Percentiles rank a stretch among this genome's conserved stretches.
phyloP scores from a whole-genome alignment of 2,113 vertebrate genomes.

The Heptranchias perlo region DNA sequence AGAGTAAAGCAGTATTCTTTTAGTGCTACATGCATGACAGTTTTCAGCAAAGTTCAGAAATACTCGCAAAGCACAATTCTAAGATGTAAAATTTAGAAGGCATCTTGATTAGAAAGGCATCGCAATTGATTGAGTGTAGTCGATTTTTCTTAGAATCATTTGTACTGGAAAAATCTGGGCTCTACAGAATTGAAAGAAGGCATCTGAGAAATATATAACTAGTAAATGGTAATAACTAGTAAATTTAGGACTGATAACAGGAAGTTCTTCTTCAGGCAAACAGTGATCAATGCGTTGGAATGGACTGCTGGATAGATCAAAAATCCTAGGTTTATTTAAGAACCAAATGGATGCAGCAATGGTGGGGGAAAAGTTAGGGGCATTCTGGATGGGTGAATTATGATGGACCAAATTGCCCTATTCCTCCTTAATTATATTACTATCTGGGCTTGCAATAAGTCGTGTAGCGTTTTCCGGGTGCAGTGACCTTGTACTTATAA shows the following conservation, averaged over 20 bases:
- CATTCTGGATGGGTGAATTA: not conserved
- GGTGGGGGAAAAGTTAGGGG: too few relatives aligned
- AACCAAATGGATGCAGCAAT: not conserved
- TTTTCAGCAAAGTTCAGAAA: not conserved
- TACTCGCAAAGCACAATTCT: not conserved
- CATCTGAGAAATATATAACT: too few relatives aligned
- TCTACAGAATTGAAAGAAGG: not conserved
- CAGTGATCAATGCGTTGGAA: not conserved
- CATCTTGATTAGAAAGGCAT: not conserved
- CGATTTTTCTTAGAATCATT: not conserved
- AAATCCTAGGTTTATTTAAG: not conserved
- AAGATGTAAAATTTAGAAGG: not conserved
- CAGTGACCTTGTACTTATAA: not conserved
- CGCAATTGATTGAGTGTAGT: not conserved
- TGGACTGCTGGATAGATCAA: not conserved
- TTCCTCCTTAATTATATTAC: not conserved
- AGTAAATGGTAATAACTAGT: not conserved
- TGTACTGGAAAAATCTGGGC: not conserved
- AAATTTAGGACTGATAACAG: not conserved
- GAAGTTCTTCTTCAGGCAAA: not conserved
- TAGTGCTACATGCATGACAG: too few relatives aligned
- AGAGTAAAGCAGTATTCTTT: not conserved
- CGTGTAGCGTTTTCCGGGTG: not conserved
- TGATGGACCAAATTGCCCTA: not conserved
- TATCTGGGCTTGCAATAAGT: not conserved